These are phyloP conservation scores for Meles meles DNA, from an alignment of 2,113 vertebrate genomes.

Conservation along the genomic window DNA sequence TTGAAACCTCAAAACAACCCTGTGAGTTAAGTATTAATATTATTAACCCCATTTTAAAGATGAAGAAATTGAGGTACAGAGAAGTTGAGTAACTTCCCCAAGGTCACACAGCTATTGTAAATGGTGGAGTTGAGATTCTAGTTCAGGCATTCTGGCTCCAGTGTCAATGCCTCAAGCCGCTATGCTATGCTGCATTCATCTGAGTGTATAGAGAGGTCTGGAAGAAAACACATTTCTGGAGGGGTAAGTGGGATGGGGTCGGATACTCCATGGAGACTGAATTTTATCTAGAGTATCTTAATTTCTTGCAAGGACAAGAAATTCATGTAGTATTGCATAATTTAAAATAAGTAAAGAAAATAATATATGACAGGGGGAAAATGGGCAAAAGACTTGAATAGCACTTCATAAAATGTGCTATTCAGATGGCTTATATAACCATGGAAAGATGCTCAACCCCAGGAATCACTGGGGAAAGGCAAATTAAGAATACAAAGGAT, in stretches of 20 bases:
- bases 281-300: not conserved
- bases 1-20: not conserved
- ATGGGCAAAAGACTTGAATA: not conserved
- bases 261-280: not conserved
- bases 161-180: not conserved
- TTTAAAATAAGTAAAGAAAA: not conserved
- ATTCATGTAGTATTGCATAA: not conserved
- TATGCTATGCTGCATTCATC: not conserved
- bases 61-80: not conserved
- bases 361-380: not conserved
- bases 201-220: not conserved
- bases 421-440: not conserved
- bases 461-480: not conserved
- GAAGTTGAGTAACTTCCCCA: not conserved
- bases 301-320: not conserved
- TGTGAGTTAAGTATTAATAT: not conserved
- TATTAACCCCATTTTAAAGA: not conserved
- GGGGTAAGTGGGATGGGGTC: not conserved
- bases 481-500: not conserved
- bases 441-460: not conserved
- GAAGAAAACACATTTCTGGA: not conserved
- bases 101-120: not conserved
- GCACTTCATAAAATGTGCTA: not conserved
- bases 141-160: not conserved
- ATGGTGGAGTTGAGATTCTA: not conserved